Base-by-base conservation (phyloP, 2,113 vertebrate genomes). In the Tupaia tana region DNA sequence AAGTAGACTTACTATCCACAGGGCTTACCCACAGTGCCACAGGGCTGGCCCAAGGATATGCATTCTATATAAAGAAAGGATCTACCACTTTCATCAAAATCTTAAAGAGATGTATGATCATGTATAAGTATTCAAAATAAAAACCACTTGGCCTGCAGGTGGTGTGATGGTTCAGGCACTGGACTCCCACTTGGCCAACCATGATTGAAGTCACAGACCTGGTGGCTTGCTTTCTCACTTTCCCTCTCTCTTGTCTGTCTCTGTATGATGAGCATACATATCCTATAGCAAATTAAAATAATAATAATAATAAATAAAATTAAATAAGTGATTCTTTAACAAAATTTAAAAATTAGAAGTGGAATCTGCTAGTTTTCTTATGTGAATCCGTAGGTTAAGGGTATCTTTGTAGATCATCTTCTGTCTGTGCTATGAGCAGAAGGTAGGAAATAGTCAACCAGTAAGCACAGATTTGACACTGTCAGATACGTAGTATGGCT, bases 81-180 rank as follows among this genome's bases (percentile, higher is more conserved):
- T n/a, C 7, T 27, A 63, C 16, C 75, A 59, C 58, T 94, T 90
- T 92, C n/a, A 94, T 79, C 82, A 90, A 20, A 96, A 67, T 69
- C 82, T 77, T 75, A 67, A 89, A 84, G 63, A 87, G 64, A 73
- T 63, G 29, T 89, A 19, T 83, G 71, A 34, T 66, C 67, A 59
- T 63, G 66, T 90, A 63, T 66, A 73, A 92, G 78, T 27, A 66
- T 67, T 69, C 43, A 5, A 52, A 88, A 66, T 59, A 74, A 84
- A 29, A 43, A 3, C 43, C 43, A 43, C 43, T 43, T 43, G 43
- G 43, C 43, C 43, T 43, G 43, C 43, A 43, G 43, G 43, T 43
- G 43, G 43, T 43, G 43, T 43, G 43, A 43, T 43, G 43, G 43
- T 43, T 43, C 43, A 43, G 43, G 43, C 43, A 43, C 43, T 43